Percentiles rank a stretch among this genome's conserved stretches.
Conservation (phyloP, 2,888 invertebrate species). For the Tipula lateralis region DNA sequence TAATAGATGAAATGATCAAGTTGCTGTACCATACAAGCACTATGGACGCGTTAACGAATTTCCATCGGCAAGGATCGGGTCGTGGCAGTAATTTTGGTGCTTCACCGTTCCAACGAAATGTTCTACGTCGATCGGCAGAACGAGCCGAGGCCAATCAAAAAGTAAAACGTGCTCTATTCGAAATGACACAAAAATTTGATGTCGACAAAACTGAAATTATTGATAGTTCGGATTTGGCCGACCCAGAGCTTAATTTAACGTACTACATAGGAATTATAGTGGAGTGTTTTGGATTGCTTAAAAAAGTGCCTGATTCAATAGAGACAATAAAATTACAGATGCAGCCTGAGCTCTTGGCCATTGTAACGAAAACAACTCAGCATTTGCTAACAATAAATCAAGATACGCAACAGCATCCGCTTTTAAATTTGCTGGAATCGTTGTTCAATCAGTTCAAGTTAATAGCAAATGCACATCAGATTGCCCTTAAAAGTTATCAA, state of each 20-base stretch:
- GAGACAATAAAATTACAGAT: constrained; percentile 81
- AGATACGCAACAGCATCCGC: constrained; percentile 44
- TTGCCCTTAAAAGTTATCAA: constrained; percentile 61
- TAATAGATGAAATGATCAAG: constrained; percentile 66
- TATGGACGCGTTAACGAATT: constrained; percentile 49
- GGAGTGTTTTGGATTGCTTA: constrained; percentile 77
- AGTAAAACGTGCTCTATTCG: constrained; percentile 54
- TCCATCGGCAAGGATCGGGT: constrained; percentile 60
- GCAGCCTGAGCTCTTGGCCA: constrained; percentile 72
- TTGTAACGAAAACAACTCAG: constrained; percentile 74
- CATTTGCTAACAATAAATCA: constrained; percentile 57
- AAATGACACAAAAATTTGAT: constrained; percentile 48
- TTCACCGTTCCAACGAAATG: constrained; percentile 57
- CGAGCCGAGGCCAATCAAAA: constrained; percentile 52
- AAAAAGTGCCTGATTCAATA: constrained; percentile 78
- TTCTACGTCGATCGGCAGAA: constrained; percentile 56
- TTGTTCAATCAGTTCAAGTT: constrained; percentile 78
- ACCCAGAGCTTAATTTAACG: constrained; percentile 59
- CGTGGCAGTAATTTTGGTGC: constrained; percentile 49
- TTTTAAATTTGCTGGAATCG: constrained; percentile 63
- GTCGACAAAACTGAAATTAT: constrained; percentile 51
- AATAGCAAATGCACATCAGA: constrained; percentile 70
- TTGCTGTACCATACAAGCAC: constrained; percentile 65
- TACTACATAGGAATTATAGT: constrained; percentile 75
- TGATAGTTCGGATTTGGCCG: constrained; percentile 56